Evolutionary conservation across 2,797 vertebrate genomes (phyloP).

Genomic region (Enteromius fasciolatus): DNA sequence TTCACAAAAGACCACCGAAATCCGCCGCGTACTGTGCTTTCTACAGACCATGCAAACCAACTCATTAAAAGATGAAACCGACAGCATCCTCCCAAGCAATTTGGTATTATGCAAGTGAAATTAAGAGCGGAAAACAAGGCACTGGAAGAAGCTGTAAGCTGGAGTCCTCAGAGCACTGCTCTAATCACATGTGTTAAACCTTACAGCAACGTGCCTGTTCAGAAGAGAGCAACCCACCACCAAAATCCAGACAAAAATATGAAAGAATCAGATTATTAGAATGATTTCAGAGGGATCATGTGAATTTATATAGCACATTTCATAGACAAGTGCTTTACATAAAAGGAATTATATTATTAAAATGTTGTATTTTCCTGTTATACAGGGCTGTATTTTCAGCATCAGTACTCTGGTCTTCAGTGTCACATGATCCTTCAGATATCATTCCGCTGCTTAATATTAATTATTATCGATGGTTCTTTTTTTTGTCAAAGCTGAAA

Average conservation of each 20-base stretch:
- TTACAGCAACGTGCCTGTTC: slow-evolving; percentile 42
- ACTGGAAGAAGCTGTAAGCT: slow-evolving; percentile 58
- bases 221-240: background rate
- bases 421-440: background rate
- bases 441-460: background rate
- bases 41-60: slow-evolving; percentile 70
- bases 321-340: too few relatives aligned
- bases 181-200: background rate
- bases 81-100: slow-evolving; percentile 62
- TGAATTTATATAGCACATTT: too few relatives aligned
- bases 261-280: background rate
- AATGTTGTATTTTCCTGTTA: background rate
- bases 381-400: background rate
- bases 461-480: background rate
- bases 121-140: slow-evolving; percentile 54
- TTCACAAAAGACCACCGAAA: slow-evolving; percentile 78
- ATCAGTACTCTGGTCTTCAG: background rate
- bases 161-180: slow-evolving; percentile 19
- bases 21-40: slow-evolving; percentile 65
- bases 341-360: background rate
- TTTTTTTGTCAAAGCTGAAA: background rate
- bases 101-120: slow-evolving; percentile 62
- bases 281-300: background rate
- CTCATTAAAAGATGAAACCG: slow-evolving; percentile 77
- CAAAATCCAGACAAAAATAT: too few relatives aligned